phyloP scores from a whole-genome alignment of 2,888 invertebrate genomes.

The Callimorpha dominula region DNA sequence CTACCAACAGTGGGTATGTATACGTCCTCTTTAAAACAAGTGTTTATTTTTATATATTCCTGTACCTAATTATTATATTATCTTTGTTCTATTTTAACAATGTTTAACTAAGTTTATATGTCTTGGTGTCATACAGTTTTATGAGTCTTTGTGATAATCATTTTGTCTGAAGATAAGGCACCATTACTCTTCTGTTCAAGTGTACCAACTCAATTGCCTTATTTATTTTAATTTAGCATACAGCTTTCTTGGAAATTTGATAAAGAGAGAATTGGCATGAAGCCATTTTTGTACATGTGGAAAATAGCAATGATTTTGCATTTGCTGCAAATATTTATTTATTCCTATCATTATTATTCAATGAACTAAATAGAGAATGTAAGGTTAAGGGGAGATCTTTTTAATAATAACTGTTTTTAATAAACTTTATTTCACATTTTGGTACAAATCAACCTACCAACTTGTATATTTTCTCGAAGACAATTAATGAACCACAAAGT shows the following conservation, averaged over 20 bases:
- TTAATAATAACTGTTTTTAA: too few species aligned
- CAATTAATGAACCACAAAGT: too few species aligned
- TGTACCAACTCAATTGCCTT: not conserved
- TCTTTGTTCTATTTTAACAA: not conserved
- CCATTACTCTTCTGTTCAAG: not conserved
- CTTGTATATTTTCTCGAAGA: too few species aligned
- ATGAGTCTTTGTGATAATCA: conserved; percentile 6
- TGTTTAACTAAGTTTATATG: not conserved
- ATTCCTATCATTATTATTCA: not conserved
- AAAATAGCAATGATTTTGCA: conserved; percentile 30
- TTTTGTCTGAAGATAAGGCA: conserved; percentile 8
- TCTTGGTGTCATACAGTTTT: conserved; percentile 3
- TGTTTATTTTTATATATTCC: not conserved
- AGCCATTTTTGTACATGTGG: conserved; percentile 44
- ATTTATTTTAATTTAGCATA: conserved; percentile 14
- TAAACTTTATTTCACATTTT: too few species aligned
- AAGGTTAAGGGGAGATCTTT: too few species aligned
- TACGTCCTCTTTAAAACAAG: not conserved
- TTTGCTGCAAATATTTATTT: conserved; percentile 33
- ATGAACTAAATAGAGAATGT: not conserved
- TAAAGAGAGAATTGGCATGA: conserved; percentile 9
- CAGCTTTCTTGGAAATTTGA: conserved; percentile 15
- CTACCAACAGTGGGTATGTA: not conserved
- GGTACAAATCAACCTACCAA: too few species aligned
- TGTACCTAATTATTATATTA: not conserved